Conservation (phyloP, 2,113 vertebrate species). For the Coryphaenoides rupestris region DNA sequence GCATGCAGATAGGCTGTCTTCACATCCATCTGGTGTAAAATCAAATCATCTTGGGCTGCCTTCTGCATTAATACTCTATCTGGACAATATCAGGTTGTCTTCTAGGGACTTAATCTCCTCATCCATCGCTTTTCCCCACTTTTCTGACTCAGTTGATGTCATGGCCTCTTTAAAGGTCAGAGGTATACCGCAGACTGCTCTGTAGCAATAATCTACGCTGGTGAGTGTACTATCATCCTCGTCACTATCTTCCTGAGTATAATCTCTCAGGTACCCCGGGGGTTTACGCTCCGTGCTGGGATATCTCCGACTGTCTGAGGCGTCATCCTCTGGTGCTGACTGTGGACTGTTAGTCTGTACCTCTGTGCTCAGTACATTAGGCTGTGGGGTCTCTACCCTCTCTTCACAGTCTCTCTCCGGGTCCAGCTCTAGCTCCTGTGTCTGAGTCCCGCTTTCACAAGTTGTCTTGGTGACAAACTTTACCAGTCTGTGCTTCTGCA, state of each 20-base stretch:
- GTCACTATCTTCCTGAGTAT: background rate
- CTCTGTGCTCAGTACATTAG: background rate
- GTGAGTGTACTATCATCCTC: background rate
- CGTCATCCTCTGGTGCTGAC: background rate
- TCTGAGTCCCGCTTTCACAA: no score
- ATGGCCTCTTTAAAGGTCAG: background rate
- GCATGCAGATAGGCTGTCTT: no score
- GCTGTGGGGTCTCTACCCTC: slow-evolving; percentile 1
- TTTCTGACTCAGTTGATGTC: background rate
- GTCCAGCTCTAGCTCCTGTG: no score
- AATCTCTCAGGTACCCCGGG: background rate
- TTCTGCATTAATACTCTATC: no score
- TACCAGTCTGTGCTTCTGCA: no score
- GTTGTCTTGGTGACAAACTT: no score
- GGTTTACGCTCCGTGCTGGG: background rate
- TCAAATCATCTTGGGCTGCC: no score
- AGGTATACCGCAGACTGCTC: background rate
- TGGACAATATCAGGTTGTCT: no score
- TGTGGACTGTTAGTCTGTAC: background rate
- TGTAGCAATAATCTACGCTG: background rate
- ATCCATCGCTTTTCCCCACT: background rate
- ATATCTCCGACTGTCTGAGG: background rate
- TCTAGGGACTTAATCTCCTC: background rate
- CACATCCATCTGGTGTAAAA: no score
- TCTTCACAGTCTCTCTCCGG: no score